Evolutionary conservation across 2,888 invertebrate genomes (phyloP), one percentile per base, ranked within the genome.

Genomic region (Stramonita haemastoma): DNA sequence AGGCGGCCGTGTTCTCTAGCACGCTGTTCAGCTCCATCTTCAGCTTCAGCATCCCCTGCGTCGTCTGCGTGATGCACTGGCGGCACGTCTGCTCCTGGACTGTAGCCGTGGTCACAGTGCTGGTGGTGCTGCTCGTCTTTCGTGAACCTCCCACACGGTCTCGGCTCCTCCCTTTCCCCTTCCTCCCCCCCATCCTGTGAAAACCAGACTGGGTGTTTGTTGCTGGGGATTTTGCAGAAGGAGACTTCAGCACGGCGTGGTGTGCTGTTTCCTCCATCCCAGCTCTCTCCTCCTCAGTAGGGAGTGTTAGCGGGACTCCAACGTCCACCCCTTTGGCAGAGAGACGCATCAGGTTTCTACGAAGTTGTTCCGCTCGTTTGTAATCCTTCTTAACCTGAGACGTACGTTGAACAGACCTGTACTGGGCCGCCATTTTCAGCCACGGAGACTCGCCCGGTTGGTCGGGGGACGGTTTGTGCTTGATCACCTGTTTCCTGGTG

Each of bases 1-100:
- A 15, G 17, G 57, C 84, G 1, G 89, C 86, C 15, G 70, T 66
- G 86, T 89, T 29, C 83, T 89, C 89, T 26, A 86, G 70, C 57
- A 89, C 89, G 66, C 86, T 73, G 77, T 89, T 79, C 19, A 89
- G 89, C 32, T 89, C 89, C 13, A 89, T 60, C 86, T 89, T 89
- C 77, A 87, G 79, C 26, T 77, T 66, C 22, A 79, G 11, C 66
- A 87, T 85, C 81, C 34, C 34, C 0, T 6, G 5, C 6, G 36
- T 29, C 32, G 70, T 32, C 34, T 86, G 34, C 26, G 66, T 86
- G 56, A 84, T 29, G 57, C 26, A 17, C 57, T 84, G 84, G 11
- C 29, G 57, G n/a, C n/a, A n/a, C n/a, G 56, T 79, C 32, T 79
- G 79, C n/a, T 79, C 79, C 1, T 6, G 13, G 84, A 6, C 22